Conservation (phyloP, 1,140 invertebrate species). For the Procambarus clarkii region DNA sequence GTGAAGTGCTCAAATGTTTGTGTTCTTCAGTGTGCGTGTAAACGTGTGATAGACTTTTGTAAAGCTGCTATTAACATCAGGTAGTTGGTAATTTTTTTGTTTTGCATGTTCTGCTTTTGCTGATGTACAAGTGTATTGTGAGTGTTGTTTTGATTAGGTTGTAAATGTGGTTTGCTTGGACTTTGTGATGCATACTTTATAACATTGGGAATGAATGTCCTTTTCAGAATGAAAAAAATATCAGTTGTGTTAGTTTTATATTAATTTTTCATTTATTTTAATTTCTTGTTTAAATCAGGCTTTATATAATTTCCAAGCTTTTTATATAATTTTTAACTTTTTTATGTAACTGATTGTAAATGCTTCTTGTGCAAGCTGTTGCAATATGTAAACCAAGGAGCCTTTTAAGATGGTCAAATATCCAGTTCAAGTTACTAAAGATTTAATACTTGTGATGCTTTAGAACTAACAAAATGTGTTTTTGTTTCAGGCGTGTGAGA, state of each 20-base stretch:
- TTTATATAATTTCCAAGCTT: not conserved
- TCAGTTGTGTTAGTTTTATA: not conserved
- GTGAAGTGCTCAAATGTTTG: too few species aligned
- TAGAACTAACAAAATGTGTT: conserved; percentile 34
- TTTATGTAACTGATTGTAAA: not conserved
- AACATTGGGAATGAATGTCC: too few species aligned
- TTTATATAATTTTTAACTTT: not conserved
- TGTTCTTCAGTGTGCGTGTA: too few species aligned
- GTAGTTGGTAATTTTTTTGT: not conserved
- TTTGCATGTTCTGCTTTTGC: not conserved
- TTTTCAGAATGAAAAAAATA: too few species aligned
- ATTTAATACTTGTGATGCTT: not conserved
- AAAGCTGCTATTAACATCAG: too few species aligned
- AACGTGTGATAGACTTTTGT: too few species aligned
- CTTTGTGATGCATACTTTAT: too few species aligned
- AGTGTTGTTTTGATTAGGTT: too few species aligned
- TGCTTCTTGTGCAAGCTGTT: not conserved
- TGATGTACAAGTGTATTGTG: not conserved
- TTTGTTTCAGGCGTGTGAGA: conserved; percentile 81
- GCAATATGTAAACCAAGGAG: not conserved
- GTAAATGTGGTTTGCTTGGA: too few species aligned
- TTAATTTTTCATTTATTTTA: not conserved
- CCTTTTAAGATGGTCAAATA: not conserved
- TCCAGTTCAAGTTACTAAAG: not conserved
- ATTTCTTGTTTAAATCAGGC: not conserved